Evolutionary conservation across 2,888 invertebrate genomes (phyloP).

Genomic region (Drosophila pegasa): DNA sequence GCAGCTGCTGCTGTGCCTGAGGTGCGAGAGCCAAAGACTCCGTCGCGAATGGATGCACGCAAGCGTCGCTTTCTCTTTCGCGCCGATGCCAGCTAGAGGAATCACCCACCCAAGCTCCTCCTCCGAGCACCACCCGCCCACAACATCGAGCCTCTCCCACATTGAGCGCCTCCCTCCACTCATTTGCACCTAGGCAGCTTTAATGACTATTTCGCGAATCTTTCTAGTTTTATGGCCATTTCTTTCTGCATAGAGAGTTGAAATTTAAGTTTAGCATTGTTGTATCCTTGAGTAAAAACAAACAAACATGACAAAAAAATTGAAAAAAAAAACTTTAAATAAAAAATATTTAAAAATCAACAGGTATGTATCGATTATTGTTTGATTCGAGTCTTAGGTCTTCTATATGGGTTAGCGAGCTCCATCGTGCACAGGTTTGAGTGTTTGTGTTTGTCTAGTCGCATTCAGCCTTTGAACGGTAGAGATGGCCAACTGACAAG

Average conservation of each 20-base stretch:
- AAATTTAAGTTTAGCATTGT: conserved; percentile 71
- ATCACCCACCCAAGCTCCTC: not conserved
- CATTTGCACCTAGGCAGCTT: conserved; percentile 61
- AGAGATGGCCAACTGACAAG: conserved; percentile 59
- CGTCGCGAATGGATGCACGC: conserved; percentile 85
- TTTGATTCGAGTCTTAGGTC: not conserved
- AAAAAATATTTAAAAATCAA: conserved; percentile 38
- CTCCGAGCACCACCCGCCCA: conserved; percentile 39
- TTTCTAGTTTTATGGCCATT: conserved; percentile 73
- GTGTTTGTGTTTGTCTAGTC: conserved; percentile 57
- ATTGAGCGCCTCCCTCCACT: conserved; percentile 33
- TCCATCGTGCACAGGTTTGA: conserved; percentile 80
- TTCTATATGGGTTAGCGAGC: conserved; percentile 43
- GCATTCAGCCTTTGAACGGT: conserved; percentile 75
- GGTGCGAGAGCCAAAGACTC: conserved; percentile 77
- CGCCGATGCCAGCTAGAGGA: conserved; percentile 82
- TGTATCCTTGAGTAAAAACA: conserved; percentile 48
- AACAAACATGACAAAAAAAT: conserved; percentile 39
- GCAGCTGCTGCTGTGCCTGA: conserved; percentile 71
- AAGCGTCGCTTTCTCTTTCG: conserved; percentile 85
- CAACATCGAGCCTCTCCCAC: conserved; percentile 28
- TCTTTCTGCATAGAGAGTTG: conserved; percentile 40
- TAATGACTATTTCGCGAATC: conserved; percentile 56
- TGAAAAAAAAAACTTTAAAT: conserved; percentile 46
- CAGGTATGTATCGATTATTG: conserved; percentile 17